Percentiles rank a stretch among this genome's conserved stretches.
Conservation (phyloP, 1,140 invertebrate genomes). For the Heterodera schachtii region DNA sequence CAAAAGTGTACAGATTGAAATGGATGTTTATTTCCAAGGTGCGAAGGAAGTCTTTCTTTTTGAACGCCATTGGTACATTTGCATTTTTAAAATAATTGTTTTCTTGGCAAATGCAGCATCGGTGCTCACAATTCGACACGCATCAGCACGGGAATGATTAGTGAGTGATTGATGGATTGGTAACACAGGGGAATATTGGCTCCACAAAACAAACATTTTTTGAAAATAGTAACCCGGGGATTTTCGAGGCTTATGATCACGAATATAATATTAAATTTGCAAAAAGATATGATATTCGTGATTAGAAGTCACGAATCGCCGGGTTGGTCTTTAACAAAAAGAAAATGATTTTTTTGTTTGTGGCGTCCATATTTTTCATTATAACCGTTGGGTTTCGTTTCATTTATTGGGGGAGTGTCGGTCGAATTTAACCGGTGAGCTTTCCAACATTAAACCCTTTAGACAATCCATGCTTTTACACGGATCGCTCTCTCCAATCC, state of each 20-base stretch:
- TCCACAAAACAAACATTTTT: not conserved
- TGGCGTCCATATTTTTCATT: too few species aligned
- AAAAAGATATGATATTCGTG: too few species aligned
- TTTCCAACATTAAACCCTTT: constrained; percentile 59
- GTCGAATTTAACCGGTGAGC: too few species aligned
- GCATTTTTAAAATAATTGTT: not conserved
- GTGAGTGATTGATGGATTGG: not conserved
- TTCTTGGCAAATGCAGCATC: not conserved
- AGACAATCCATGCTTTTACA: constrained; percentile 83
- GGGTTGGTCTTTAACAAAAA: too few species aligned
- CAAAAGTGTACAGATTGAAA: not conserved
- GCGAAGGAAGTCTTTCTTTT: constrained; percentile 73
- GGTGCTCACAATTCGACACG: constrained; percentile 67
- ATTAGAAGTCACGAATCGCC: too few species aligned
- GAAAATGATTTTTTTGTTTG: too few species aligned
- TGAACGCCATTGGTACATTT: constrained; percentile 69
- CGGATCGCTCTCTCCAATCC: constrained; percentile 76
- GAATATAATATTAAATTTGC: too few species aligned
- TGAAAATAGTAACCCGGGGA: not conserved
- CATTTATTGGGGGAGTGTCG: too few species aligned
- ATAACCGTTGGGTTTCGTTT: too few species aligned
- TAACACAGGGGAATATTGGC: too few species aligned
- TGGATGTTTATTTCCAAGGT: not conserved
- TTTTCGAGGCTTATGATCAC: too few species aligned
- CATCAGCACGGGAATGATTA: constrained; percentile 77